These are phyloP conservation scores for Tolypeutes matacus DNA, from an alignment of 2,797 vertebrate genomes.

Conservation along the genomic window DNA sequence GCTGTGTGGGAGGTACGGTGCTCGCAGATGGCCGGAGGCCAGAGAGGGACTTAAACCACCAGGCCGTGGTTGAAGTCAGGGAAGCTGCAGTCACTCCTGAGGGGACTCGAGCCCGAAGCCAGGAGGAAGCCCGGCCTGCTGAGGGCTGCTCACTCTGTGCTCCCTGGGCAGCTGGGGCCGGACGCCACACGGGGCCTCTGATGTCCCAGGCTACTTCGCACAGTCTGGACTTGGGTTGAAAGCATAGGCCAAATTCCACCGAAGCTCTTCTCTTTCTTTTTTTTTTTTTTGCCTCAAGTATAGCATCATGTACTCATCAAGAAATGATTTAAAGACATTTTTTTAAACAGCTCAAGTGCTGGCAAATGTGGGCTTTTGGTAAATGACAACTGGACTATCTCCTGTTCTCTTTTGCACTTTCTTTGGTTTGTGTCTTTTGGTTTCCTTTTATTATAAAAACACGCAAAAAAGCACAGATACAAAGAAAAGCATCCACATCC, in stretches of 20 bases:
- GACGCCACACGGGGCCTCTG: not conserved
- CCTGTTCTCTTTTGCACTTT: not conserved
- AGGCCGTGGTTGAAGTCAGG: not conserved
- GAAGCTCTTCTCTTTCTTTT: not conserved
- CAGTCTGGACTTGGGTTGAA: not conserved
- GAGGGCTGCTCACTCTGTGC: not conserved
- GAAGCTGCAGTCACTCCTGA: not conserved
- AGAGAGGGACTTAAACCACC: too few species aligned
- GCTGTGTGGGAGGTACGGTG: not conserved
- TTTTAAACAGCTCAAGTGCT: not conserved
- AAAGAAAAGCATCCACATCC: not conserved
- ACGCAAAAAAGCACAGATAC: not conserved
- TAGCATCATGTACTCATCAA: not conserved
- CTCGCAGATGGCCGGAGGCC: not conserved
- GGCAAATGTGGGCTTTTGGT: not conserved
- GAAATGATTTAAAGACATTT: not conserved
- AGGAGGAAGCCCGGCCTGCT: not conserved
- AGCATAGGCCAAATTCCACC: not conserved
- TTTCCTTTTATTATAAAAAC: constrained; percentile 48
- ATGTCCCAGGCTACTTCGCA: not conserved
- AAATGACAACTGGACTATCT: not conserved
- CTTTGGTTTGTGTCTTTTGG: not conserved
- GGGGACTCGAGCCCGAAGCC: not conserved
- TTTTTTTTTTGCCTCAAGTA: not conserved
- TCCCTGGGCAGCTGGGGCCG: not conserved